Conservation (phyloP, 2,888 invertebrate species). For the Diplazon laetatorius region DNA sequence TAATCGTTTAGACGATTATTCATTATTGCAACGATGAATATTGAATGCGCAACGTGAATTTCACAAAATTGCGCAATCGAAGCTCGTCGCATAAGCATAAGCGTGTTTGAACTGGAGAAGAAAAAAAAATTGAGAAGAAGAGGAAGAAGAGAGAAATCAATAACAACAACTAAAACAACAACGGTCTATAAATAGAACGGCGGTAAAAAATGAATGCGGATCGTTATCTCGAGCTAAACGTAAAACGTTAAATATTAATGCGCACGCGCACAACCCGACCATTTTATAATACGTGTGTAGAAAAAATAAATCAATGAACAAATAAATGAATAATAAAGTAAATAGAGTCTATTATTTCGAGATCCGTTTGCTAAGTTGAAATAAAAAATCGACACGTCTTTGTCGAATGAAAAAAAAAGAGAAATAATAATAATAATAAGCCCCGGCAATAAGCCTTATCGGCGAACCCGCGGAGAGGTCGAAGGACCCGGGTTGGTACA, state of each 20-base stretch:
- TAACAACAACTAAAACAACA: neutral
- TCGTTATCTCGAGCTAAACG: slow-evolving; percentile 54
- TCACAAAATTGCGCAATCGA: too few relatives aligned
- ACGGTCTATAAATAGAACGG: slow-evolving; percentile 27
- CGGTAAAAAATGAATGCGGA: slow-evolving; percentile 49
- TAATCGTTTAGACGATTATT: too few relatives aligned
- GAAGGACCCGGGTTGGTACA: slow-evolving; percentile 15
- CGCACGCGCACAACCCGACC: neutral
- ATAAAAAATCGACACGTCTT: neutral
- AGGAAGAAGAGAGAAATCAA: neutral
- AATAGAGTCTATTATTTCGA: neutral
- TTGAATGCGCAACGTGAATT: neutral
- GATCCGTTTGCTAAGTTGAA: neutral
- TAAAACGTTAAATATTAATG: slow-evolving; percentile 37
- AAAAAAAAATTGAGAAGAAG: neutral
- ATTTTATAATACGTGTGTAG: neutral
- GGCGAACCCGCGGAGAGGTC: neutral
- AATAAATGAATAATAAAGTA: neutral
- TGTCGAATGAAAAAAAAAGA: neutral
- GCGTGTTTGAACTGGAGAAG: too few relatives aligned
- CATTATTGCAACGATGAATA: too few relatives aligned
- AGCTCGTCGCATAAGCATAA: too few relatives aligned
- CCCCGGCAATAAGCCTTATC: neutral
- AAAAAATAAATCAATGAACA: neutral
- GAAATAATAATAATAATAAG: neutral